Evolutionary conservation across 2,113 vertebrate species (phyloP), one percentile per base, ranked within the genome.

Genomic region (Willisornis vidua): DNA sequence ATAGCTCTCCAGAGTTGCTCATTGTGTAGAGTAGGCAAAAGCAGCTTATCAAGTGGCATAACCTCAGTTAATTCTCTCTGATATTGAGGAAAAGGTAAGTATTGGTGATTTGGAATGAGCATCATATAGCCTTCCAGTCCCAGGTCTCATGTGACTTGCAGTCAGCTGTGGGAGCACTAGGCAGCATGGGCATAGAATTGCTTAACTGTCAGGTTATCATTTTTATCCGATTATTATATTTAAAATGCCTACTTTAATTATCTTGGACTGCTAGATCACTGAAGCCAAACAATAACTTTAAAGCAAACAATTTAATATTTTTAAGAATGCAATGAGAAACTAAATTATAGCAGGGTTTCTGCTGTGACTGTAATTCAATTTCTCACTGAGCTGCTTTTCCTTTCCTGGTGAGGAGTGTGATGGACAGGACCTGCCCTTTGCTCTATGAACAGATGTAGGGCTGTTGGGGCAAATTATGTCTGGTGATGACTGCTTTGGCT

Each of bases 271-370:
- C 22, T 87, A 74, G 19, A 76, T 91, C 25, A 65, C 71, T 66
- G 46, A 93, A 76, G 17, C 28, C n/a, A 87, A 93, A 55, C 4
- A 85, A 26, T 55, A 78, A 59, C 24, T 89, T 83, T 19, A 41
- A 78, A 72, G 20, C 23, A 63, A 85, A 66, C 7, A 76, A 61
- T 16, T 54, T 74, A 88, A 81, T 83, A 62, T 73, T 87, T 79
- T 91, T 37, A 87, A 75, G 49, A 83, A 74, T 62, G 8, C 12
- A 82, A 31, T 78, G 75, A 81, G 26, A 89, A 89, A 74, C 19
- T 86, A 81, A 89, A 90, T 92, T 90, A 71, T 16, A 80, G 29
- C 67, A 83, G 39, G 26, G 3, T 35, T 92, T 85, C 85, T 92
- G 63, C 74, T 82, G 16, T 76, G 75, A 37, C 68, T 55, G 33